phyloP scores from a whole-genome alignment of 1,140 invertebrate species.

The Zaprionus taronus region DNA sequence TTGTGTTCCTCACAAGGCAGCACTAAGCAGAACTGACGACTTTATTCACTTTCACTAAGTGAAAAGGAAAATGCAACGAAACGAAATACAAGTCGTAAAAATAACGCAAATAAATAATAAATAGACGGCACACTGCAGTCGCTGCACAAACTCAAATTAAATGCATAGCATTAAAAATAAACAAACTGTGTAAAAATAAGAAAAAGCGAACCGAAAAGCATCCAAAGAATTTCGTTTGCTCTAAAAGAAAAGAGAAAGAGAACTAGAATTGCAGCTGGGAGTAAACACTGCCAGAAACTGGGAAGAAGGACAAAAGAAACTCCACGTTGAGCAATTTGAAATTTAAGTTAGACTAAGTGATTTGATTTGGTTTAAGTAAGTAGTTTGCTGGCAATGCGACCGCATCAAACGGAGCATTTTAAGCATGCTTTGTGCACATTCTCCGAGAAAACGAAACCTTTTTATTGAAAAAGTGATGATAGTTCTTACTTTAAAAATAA shows the following conservation, averaged over 20 bases:
- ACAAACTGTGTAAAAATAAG: slow-evolving; percentile 69
- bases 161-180: slow-evolving; percentile 64
- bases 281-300: slow-evolving; percentile 45
- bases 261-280: slow-evolving; percentile 3
- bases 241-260: slow-evolving; percentile 38
- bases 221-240: slow-evolving; percentile 61
- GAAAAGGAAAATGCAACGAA: slow-evolving; percentile 51
- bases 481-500: not conserved
- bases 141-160: slow-evolving; percentile 62
- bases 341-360: slow-evolving; percentile 71
- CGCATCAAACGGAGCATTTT: slow-evolving; percentile 53
- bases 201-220: slow-evolving; percentile 28
- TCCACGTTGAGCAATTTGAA: slow-evolving; percentile 59
- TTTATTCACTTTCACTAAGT: slow-evolving; percentile 51
- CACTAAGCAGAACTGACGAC: slow-evolving; percentile 16
- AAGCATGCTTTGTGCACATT: slow-evolving; percentile 52
- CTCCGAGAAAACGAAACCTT: not conserved
- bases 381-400: slow-evolving; percentile 49
- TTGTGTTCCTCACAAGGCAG: slow-evolving; percentile 25
- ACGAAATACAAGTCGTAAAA: slow-evolving; percentile 45
- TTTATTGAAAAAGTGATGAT: not conserved
- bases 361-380: slow-evolving; percentile 65
- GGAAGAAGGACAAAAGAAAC: slow-evolving; percentile 43
- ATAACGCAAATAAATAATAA: slow-evolving; percentile 64
- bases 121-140: slow-evolving; percentile 38